These are phyloP conservation scores for Apamea sordens DNA, from an alignment of 2,888 invertebrate species.

Conservation along the genomic window DNA sequence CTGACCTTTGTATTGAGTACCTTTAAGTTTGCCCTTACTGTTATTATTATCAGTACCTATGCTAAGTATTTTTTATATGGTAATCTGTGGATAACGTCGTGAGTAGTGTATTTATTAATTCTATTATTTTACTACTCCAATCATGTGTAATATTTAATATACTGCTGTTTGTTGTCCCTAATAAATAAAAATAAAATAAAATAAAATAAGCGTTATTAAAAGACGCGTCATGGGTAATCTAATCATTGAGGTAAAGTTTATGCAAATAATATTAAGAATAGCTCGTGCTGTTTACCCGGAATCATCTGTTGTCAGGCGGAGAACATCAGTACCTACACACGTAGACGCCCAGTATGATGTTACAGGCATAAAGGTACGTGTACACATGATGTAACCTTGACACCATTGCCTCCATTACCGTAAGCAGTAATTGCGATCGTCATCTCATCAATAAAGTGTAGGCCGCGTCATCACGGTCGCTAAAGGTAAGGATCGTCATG, in stretches of 20 bases:
- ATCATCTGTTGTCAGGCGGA: constrained; percentile 72
- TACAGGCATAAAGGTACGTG: constrained; percentile 15
- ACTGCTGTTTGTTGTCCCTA: no score
- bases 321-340: constrained; percentile 18
- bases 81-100: no score
- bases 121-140: no score
- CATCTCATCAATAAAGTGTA: constrained; percentile 78
- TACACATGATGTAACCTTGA: constrained; percentile 78
- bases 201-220: constrained; percentile 58
- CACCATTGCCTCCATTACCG: constrained; percentile 78
- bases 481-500: constrained; percentile 75
- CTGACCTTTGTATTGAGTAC: no score
- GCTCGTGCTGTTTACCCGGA: constrained; percentile 79
- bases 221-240: constrained; percentile 63
- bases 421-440: constrained; percentile 78
- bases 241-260: constrained; percentile 64
- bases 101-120: no score
- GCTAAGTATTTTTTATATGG: no score
- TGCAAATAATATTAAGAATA: constrained; percentile 71
- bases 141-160: no score
- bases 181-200: no score
- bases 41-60: no score
- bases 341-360: constrained; percentile 17
- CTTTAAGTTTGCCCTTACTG: no score
- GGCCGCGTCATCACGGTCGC: constrained; percentile 76